These are phyloP conservation scores for Apodemia hepburni DNA, from an alignment of 2,888 invertebrate genomes.

Conservation along the genomic window DNA sequence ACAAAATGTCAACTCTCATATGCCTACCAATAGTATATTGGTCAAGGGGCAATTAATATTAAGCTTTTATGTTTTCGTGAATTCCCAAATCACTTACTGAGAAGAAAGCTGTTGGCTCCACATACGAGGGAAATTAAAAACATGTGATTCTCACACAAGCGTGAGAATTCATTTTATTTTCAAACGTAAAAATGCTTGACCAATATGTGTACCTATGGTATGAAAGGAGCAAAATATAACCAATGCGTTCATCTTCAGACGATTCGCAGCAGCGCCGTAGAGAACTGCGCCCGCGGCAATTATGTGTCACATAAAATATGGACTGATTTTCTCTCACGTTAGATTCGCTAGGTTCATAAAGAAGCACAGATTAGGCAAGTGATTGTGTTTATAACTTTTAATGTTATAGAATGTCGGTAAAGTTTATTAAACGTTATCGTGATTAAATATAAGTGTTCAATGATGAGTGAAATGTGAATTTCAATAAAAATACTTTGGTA, in stretches of 20 bases:
- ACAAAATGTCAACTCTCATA: too few relatives aligned
- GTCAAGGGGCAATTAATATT: too few relatives aligned
- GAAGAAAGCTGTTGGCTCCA: not conserved
- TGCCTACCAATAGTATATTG: too few relatives aligned
- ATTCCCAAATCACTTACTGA: not conserved
- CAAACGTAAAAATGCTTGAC: conserved; percentile 6
- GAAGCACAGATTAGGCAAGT: conserved; percentile 61
- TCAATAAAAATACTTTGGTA: too few relatives aligned
- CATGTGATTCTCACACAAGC: not conserved
- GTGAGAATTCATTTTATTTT: conserved; percentile 1
- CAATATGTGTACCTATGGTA: not conserved
- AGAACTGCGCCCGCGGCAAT: conserved; percentile 34
- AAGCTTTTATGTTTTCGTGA: not conserved
- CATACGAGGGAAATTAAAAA: not conserved
- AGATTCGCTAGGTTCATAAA: conserved; percentile 53
- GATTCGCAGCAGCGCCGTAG: conserved; percentile 22
- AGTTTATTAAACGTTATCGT: too few relatives aligned
- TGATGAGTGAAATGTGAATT: too few relatives aligned
- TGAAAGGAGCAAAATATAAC: conserved; percentile 17
- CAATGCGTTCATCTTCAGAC: conserved; percentile 24
- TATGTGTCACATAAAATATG: conserved; percentile 53
- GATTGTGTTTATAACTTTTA: conserved; percentile 26
- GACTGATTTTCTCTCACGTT: conserved; percentile 49
- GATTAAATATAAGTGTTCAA: too few relatives aligned
- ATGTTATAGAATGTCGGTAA: too few relatives aligned